Evolutionary conservation across 2,797 vertebrate species (phyloP).

Genomic region (Threskiornis aethiopicus): DNA sequence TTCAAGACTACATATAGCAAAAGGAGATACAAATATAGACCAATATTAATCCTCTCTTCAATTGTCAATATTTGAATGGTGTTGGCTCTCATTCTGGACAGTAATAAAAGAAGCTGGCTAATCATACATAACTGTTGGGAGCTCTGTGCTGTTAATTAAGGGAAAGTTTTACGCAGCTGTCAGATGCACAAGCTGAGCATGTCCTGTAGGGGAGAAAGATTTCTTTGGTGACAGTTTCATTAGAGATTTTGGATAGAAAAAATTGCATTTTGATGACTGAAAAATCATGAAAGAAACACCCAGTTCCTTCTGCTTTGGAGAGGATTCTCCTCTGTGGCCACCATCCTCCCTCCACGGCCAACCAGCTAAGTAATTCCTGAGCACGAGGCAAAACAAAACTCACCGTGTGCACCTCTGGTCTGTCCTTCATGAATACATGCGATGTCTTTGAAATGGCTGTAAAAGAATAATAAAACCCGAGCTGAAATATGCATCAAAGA

Average conservation of each 20-base stretch:
- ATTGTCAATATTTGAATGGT: not conserved
- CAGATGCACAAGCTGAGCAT: slow-evolving; percentile 34
- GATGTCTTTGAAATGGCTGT: not conserved
- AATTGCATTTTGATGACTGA: not conserved
- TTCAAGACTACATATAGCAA: not conserved
- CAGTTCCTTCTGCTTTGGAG: not conserved
- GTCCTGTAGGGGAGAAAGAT: slow-evolving; percentile 18
- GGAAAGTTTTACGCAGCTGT: slow-evolving; percentile 49
- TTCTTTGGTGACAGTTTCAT: not conserved
- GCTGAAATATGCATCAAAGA: not conserved
- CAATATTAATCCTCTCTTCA: not conserved
- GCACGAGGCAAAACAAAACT: not conserved
- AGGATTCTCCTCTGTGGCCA: not conserved
- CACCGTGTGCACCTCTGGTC: not conserved
- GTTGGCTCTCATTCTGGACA: slow-evolving; percentile 8
- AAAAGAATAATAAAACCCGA: not conserved
- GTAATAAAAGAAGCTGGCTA: not conserved
- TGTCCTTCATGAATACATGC: not conserved
- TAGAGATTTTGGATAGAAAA: not conserved
- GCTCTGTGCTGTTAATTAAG: not conserved
- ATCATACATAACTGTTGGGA: not conserved
- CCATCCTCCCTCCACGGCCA: not conserved
- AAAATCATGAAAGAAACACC: not conserved
- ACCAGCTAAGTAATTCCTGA: not conserved
- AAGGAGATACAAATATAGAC: not conserved